These are phyloP conservation scores for Pterocles gutturalis DNA, from an alignment of 2,113 vertebrate genomes.

Conservation along the genomic window DNA sequence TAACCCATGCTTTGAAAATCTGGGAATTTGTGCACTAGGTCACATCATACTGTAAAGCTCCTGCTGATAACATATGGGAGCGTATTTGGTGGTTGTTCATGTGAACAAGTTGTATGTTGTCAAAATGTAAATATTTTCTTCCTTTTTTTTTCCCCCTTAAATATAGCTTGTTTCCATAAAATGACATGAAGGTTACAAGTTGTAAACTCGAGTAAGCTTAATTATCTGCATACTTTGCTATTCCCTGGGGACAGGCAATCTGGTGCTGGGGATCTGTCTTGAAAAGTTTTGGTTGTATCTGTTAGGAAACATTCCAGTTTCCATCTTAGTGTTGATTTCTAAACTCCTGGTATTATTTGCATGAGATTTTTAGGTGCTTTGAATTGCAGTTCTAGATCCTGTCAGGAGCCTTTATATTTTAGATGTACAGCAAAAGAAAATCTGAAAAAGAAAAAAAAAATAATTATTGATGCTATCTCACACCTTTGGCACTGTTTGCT, in stretches of 20 bases:
- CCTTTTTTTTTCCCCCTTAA: background rate
- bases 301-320: conserved; percentile 16
- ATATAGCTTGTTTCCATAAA: conserved; percentile 58
- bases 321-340: background rate
- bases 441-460: background rate
- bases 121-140: conserved; percentile 56
- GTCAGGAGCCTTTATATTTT: background rate
- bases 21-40: conserved; percentile 5
- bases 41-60: background rate
- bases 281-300: conserved; percentile 43
- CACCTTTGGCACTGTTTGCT: background rate
- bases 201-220: conserved; percentile 52
- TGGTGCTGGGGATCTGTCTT: conserved; percentile 17
- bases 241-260: conserved; percentile 58
- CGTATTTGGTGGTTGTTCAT: background rate
- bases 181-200: conserved; percentile 22
- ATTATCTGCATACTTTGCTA: conserved; percentile 54
- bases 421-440: background rate
- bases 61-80: conserved; percentile 47
- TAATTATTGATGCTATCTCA: background rate
- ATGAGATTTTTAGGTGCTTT: background rate
- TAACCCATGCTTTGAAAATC: background rate
- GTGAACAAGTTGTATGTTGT: conserved; percentile 43
- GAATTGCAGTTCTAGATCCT: background rate
- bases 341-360: background rate